Evolutionary conservation across 2,113 vertebrate genomes (phyloP).

Genomic region (Hemiscyllium ocellatum): DNA sequence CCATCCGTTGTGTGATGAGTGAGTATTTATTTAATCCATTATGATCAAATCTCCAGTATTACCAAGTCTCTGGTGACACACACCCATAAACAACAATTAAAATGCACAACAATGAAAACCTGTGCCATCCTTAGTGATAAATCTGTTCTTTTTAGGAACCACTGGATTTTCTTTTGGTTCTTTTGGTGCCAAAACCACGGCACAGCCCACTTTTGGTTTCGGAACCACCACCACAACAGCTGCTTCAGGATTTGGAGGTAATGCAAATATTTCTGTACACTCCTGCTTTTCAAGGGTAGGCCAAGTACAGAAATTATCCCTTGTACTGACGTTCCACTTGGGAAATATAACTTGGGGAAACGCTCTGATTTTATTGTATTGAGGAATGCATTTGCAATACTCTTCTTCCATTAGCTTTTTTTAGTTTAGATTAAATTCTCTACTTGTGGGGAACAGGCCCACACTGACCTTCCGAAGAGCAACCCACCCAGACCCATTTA

Average conservation of each 20-base stretch:
- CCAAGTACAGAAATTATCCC: neutral
- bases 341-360: neutral
- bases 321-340: neutral
- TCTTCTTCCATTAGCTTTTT: neutral
- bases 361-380: neutral
- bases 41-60: neutral
- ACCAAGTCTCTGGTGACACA: neutral
- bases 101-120: no score
- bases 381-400: neutral
- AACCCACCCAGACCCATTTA: no score
- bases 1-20: neutral
- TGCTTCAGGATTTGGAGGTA: conserved; percentile 67
- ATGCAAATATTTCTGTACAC: conserved; percentile 42
- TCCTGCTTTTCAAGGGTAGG: neutral
- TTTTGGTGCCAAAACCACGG: conserved; percentile 64
- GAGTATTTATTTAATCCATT: neutral
- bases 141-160: conserved; percentile 48
- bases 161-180: conserved; percentile 65
- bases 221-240: conserved; percentile 56
- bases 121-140: neutral
- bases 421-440: no score
- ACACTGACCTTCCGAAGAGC: no score
- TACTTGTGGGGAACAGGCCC: no score
- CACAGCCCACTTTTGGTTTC: conserved; percentile 61
- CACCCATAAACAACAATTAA: no score